A percentile compares a stretch with the other conserved stretches of the same genome.
Conservation (phyloP, 2,797 vertebrate species). For the Glossophaga mutica region DNA sequence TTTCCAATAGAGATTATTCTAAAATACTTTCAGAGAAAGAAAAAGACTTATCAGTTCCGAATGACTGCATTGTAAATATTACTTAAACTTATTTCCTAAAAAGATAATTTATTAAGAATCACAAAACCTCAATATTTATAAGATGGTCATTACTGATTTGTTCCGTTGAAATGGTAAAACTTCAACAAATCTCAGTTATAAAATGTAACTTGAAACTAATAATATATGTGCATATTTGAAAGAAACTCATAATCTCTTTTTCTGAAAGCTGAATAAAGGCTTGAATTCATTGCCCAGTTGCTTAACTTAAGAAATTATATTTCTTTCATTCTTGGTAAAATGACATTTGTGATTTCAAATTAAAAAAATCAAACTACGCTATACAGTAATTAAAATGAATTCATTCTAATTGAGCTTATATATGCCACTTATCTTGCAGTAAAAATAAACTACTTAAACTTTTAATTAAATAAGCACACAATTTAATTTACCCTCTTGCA, state of each 20-base stretch:
- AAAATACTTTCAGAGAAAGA: slow-evolving; percentile 1
- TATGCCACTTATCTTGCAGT: slow-evolving; percentile 47
- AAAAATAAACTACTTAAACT: slow-evolving; percentile 69
- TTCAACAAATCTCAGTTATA: slow-evolving; percentile 5
- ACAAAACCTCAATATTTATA: slow-evolving; percentile 37
- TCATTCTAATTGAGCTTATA: slow-evolving; percentile 57
- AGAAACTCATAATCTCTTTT: slow-evolving; percentile 45
- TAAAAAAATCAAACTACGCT: slow-evolving; percentile 61
- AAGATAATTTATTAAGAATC: slow-evolving; percentile 57
- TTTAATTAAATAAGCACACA: slow-evolving; percentile 71
- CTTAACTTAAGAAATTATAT: slow-evolving; percentile 45
- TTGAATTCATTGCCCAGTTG: slow-evolving; percentile 43
- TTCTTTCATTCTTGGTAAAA: slow-evolving; percentile 55
- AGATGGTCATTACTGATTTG: slow-evolving; percentile 24
- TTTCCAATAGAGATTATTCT: slow-evolving; percentile 15
- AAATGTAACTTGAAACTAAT: slow-evolving; percentile 55
- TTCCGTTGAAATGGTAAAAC: background rate
- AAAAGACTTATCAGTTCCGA: slow-evolving; percentile 9
- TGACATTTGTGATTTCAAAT: slow-evolving; percentile 48
- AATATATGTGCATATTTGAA: slow-evolving; percentile 36
- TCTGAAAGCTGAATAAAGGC: slow-evolving; percentile 43
- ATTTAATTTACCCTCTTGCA: slow-evolving; percentile 62
- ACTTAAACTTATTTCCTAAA: slow-evolving; percentile 73
- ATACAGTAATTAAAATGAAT: slow-evolving; percentile 56
- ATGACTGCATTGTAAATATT: slow-evolving; percentile 24